Percentiles rank a stretch among this genome's conserved stretches.
Conservation (phyloP, 2,888 invertebrate species). For the Gastrophysa polygoni region DNA sequence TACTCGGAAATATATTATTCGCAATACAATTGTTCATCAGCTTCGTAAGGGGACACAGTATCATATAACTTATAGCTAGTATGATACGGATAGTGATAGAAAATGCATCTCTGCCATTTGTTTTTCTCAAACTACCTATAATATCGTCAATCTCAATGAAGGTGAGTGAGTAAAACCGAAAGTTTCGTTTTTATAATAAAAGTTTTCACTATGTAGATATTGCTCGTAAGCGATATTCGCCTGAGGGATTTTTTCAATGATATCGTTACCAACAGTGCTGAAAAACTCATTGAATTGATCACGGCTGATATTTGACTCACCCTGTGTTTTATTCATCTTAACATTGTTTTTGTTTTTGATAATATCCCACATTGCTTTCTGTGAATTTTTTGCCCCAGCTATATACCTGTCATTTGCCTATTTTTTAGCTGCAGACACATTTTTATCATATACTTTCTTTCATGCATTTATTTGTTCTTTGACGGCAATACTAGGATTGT, state of each 20-base stretch:
- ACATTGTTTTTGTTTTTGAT: background rate
- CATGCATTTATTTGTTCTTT: background rate
- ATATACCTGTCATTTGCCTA: constrained; percentile 1
- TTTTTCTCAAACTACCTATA: background rate
- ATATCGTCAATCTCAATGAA: background rate
- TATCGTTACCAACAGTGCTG: background rate
- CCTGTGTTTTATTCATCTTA: background rate
- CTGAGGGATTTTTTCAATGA: too few species aligned
- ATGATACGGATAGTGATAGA: background rate
- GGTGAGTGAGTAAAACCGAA: background rate
- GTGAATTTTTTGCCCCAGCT: too few species aligned
- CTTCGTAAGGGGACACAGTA: constrained; percentile 2
- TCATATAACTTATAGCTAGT: background rate
- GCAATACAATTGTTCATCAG: background rate
- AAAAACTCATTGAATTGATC: background rate
- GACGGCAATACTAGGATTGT: background rate
- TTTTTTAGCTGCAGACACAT: background rate
- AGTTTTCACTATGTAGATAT: too few species aligned
- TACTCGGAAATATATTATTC: too few species aligned
- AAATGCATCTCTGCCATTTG: constrained; percentile 4
- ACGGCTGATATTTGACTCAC: constrained; percentile 3
- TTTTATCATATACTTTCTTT: background rate
- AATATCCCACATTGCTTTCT: background rate
- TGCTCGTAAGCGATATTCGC: background rate
- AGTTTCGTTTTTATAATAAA: background rate